These are phyloP conservation scores for Bucorvus abyssinicus DNA, from an alignment of 2,797 vertebrate genomes.

Conservation along the genomic window DNA sequence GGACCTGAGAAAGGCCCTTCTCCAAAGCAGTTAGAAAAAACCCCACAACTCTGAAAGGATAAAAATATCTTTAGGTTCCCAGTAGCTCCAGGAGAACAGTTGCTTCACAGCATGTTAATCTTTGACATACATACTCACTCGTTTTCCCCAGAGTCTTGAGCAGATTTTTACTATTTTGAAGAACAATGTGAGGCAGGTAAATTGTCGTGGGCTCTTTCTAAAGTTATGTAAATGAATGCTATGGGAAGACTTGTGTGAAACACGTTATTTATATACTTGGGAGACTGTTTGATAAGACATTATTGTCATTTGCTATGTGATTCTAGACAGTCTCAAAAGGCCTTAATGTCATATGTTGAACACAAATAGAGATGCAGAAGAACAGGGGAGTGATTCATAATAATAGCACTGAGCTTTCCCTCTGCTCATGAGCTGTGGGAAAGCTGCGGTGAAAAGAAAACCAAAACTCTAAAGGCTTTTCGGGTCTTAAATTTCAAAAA, in stretches of 20 bases:
- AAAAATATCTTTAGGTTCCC: neutral
- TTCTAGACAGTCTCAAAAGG: constrained; percentile 16
- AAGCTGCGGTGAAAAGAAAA: neutral
- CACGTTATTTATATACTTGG: constrained; percentile 1
- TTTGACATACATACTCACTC: neutral
- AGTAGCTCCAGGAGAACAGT: neutral
- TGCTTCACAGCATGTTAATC: neutral
- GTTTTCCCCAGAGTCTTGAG: neutral
- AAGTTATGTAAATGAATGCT: constrained; percentile 20
- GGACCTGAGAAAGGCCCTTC: neutral
- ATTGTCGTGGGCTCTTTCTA: neutral
- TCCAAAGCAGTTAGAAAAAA: neutral
- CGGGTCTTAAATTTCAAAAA: constrained; percentile 4
- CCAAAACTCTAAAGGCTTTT: constrained; percentile 16
- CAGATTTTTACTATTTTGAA: neutral
- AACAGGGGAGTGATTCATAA: constrained; percentile 15
- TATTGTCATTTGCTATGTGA: constrained; percentile 20
- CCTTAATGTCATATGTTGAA: constrained; percentile 11
- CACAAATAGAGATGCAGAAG: constrained; percentile 4
- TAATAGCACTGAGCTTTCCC: neutral
- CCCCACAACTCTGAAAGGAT: neutral
- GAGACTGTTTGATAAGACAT: constrained; percentile 1
- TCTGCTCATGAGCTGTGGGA: neutral
- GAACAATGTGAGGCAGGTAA: constrained; percentile 1
- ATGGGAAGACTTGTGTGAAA: neutral